phyloP scores from a whole-genome alignment of 2,797 vertebrate species.

The Thripadectes ignobilis region DNA sequence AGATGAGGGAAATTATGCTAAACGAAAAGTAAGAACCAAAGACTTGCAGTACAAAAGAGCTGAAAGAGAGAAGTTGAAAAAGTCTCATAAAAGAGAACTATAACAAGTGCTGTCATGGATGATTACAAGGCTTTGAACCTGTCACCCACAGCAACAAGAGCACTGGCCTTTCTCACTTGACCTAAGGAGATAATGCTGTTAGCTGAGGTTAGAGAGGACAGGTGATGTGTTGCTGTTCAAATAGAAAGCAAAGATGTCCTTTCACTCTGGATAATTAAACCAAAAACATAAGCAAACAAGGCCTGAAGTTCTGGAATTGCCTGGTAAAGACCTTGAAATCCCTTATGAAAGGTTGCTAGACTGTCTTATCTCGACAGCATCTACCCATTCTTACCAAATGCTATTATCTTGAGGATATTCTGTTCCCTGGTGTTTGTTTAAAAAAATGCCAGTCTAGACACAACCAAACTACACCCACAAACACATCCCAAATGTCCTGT shows the following conservation, averaged over 20 bases:
- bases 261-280: conserved; percentile 47
- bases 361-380: not conserved
- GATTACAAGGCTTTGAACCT: conserved; percentile 51
- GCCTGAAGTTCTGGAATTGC: conserved; percentile 17
- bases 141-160: conserved; percentile 38
- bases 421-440: not conserved
- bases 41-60: not conserved
- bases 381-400: not conserved
- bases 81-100: not conserved
- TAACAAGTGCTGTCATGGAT: conserved; percentile 19
- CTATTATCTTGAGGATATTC: not conserved
- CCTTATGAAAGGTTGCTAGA: not conserved
- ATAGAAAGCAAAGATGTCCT: conserved; percentile 42
- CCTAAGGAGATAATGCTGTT: conserved; percentile 39
- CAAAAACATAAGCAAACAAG: conserved; percentile 20
- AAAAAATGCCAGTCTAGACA: not conserved
- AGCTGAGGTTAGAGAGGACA: conserved; percentile 25
- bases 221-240: conserved; percentile 25
- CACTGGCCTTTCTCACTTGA: conserved; percentile 37
- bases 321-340: conserved; percentile 4
- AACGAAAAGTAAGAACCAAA: not conserved
- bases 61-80: not conserved
- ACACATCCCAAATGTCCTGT: not conserved
- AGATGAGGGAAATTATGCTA: not conserved
- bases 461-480: not conserved